Evolutionary conservation across 1,140 invertebrate species (phyloP).

Genomic region (Eriosoma lanigerum): DNA sequence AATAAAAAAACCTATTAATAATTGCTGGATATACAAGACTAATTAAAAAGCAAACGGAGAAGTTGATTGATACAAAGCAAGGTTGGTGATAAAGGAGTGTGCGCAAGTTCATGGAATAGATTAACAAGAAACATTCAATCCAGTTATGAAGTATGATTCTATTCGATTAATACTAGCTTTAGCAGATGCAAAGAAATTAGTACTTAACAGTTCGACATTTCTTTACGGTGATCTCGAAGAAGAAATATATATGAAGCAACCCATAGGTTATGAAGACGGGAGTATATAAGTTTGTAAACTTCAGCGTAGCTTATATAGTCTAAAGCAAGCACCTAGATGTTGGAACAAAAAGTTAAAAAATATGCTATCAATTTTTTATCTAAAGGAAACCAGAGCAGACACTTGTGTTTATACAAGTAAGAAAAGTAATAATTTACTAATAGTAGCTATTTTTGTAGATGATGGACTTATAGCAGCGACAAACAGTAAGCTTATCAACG

Average conservation of each 20-base stretch:
- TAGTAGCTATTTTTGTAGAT: too few relatives aligned
- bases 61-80: constrained; percentile 58
- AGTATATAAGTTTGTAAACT: constrained; percentile 57
- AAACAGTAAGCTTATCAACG: too few relatives aligned
- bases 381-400: constrained; percentile 56
- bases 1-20: constrained; percentile 54
- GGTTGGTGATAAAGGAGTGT: constrained; percentile 60
- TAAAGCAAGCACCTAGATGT: constrained; percentile 56
- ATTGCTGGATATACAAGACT: constrained; percentile 58
- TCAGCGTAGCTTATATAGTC: constrained; percentile 58
- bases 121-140: constrained; percentile 58
- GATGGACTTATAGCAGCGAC: too few relatives aligned
- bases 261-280: constrained; percentile 56
- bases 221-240: constrained; percentile 58
- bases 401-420: constrained; percentile 56
- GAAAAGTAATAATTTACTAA: constrained; percentile 52
- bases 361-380: constrained; percentile 54
- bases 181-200: constrained; percentile 56
- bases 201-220: constrained; percentile 59
- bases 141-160: constrained; percentile 56
- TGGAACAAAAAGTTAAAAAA: constrained; percentile 56
- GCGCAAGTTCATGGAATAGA: constrained; percentile 57
- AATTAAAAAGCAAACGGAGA: constrained; percentile 56
- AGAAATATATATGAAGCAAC: constrained; percentile 57
- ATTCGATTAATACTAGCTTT: constrained; percentile 58